phyloP scores from a whole-genome alignment of 2,113 vertebrate genomes.

The Sander vitreus region DNA sequence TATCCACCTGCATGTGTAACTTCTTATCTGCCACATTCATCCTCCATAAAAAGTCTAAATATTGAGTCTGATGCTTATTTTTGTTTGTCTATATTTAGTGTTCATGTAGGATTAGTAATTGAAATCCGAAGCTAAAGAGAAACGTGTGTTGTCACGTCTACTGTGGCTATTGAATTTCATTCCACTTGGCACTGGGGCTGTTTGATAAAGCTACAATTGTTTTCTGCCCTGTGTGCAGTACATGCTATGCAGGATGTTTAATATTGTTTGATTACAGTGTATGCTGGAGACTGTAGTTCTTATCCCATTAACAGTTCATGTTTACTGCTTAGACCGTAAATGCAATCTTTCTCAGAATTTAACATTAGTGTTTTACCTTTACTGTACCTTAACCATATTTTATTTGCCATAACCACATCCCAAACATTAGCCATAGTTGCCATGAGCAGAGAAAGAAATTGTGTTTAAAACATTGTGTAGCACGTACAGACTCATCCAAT shows the following conservation, averaged over 20 bases:
- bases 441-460: no score
- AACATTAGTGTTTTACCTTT: background rate
- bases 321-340: background rate
- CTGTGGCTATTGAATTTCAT: background rate
- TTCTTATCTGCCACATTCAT: background rate
- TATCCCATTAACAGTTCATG: background rate
- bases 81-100: background rate
- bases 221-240: background rate
- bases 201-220: background rate
- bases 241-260: background rate
- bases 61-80: background rate
- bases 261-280: background rate
- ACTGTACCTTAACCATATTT: background rate
- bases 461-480: background rate
- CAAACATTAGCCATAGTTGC: background rate
- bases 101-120: background rate
- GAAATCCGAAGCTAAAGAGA: background rate
- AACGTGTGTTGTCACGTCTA: background rate
- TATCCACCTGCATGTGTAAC: constrained; percentile 3
- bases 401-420: background rate
- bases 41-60: background rate
- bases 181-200: background rate
- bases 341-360: no score
- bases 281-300: background rate
- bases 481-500: background rate